Evolutionary conservation across 1,140 invertebrate species (phyloP), one percentile per base, ranked within the genome.

Genomic region (Drosophila elegans): DNA sequence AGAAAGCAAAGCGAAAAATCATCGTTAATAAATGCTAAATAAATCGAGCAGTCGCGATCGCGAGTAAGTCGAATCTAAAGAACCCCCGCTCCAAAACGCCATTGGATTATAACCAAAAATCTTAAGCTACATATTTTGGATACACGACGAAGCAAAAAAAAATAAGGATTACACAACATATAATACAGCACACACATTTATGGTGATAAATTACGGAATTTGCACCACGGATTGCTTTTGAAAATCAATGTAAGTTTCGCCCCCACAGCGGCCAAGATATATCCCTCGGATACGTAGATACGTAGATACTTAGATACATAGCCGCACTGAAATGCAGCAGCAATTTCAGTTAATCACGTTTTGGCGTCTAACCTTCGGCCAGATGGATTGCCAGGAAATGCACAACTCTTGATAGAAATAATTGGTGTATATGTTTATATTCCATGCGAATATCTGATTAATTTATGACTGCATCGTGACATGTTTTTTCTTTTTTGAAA

Each of bases 21-120:
- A 73, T 84, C 89, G 77, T 90, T 84, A 89, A 84, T 90, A 84
- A 89, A 89, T 89, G 84, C 84, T 88, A 89, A 90, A 90, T 90
- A 84, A 88, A 84, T 29, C 49, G 64, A 51, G 29, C 48, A 51
- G 48, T 34, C 48, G 48, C 48, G 66, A 86, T 71, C 67, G 74
- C 69, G 54, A 62, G 59, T 75, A 75, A 36, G 29, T 21, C 16
- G 16, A 54, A 61, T 53, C 49, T 10, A 7, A 72, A 75, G 56
- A 49, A 13, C 6, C 27, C 46, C 46, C 46, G 27, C 46, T 51
- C 52, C 11, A 42, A 79, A 61, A 55, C 63, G 60, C 48, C 67
- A 9, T 69, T 72, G 68, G 68, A 72, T 71, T 72, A 71, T 55
- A 27, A n/a, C 16, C 27, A 13, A 51, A 61, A 34, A 25, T 13